Percentiles rank a stretch among this genome's conserved stretches.
Evolutionary conservation across 2,797 vertebrate genomes (phyloP).

Genomic region (Champsocephalus gunnari): DNA sequence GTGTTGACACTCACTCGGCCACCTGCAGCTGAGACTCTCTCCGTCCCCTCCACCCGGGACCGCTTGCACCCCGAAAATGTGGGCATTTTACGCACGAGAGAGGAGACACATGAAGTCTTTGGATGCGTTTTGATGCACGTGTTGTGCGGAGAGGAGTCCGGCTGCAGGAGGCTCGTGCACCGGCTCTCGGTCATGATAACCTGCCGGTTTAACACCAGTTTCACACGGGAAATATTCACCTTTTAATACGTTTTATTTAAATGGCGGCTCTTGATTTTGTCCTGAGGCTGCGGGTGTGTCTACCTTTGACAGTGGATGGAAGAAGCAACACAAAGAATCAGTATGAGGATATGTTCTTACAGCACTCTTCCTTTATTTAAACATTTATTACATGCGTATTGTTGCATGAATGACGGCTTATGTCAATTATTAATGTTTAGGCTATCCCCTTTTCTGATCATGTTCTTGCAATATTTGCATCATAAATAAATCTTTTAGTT

Average conservation of each 20-base stretch:
- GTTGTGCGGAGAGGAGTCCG: constrained; percentile 27
- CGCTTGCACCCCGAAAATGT: accelerated
- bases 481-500: background rate
- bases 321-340: background rate
- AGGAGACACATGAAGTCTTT: background rate
- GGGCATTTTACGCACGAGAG: background rate
- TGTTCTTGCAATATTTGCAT: background rate
- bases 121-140: constrained; percentile 49
- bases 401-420: background rate
- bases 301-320: constrained; percentile 21
- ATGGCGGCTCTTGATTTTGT: constrained; percentile 33
- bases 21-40: constrained; percentile 1
- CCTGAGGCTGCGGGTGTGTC: constrained; percentile 56
- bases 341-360: background rate
- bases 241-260: constrained; percentile 3
- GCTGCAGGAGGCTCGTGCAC: constrained; percentile 2
- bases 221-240: background rate
- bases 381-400: background rate
- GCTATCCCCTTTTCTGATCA: background rate
- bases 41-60: background rate
- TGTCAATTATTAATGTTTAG: background rate
- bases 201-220: background rate
- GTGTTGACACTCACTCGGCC: constrained; percentile 43
- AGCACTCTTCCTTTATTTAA: background rate
- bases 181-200: background rate